phyloP scores from a whole-genome alignment of 2,797 vertebrate genomes.

The Lerista edwardsae region DNA sequence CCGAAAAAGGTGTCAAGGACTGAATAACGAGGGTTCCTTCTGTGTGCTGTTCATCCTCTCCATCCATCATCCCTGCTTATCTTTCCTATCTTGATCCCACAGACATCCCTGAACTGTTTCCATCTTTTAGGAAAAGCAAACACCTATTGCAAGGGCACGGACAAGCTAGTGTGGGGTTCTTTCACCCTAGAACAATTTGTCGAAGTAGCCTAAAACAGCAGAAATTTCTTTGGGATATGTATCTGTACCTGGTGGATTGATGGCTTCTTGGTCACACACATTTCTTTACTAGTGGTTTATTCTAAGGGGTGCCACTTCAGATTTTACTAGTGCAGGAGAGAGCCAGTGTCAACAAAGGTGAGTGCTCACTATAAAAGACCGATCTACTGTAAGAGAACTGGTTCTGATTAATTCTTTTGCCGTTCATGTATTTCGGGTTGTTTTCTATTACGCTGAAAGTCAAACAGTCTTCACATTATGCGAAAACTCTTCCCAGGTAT shows the following conservation, averaged over 20 bases:
- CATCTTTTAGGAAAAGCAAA: background rate
- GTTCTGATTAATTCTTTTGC: background rate
- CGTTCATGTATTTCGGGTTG: background rate
- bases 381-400: background rate
- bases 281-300: background rate
- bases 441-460: background rate
- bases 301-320: background rate
- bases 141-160: background rate
- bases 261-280: background rate
- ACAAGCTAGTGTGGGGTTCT: no score
- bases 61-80: background rate
- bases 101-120: background rate
- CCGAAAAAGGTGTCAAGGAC: constrained; percentile 54
- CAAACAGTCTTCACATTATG: background rate
- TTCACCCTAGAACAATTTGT: no score
- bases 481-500: background rate
- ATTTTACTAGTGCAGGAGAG: background rate
- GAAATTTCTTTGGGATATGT: background rate
- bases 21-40: constrained; percentile 26
- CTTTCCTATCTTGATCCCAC: constrained; percentile 12
- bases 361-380: background rate
- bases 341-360: background rate
- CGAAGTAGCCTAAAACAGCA: background rate
- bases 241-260: background rate
- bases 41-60: background rate